phyloP scores from a whole-genome alignment of 2,888 invertebrate genomes.

The Gandaritis pyraliata region DNA sequence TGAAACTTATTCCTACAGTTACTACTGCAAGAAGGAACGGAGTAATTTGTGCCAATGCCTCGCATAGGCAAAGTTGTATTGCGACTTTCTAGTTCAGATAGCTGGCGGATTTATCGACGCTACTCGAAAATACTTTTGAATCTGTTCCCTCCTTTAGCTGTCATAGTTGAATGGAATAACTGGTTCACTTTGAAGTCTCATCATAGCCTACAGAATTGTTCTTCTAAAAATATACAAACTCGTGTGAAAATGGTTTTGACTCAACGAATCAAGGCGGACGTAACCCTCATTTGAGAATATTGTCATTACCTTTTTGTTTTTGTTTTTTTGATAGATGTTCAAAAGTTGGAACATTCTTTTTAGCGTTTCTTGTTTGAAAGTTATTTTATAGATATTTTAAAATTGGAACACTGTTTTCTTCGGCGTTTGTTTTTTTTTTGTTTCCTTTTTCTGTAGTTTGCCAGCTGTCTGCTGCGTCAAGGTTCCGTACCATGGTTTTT shows the following conservation, averaged over 20 bases:
- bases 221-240: too few relatives aligned
- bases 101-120: constrained; percentile 60
- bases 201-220: too few relatives aligned
- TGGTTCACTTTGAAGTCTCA: constrained; percentile 5
- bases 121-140: constrained; percentile 56
- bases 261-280: too few relatives aligned
- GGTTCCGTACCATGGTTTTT: constrained; percentile 47
- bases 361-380: too few relatives aligned
- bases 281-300: too few relatives aligned
- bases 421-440: background rate
- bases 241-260: too few relatives aligned
- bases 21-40: constrained; percentile 9
- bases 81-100: constrained; percentile 45
- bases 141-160: constrained; percentile 46
- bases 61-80: constrained; percentile 40
- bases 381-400: too few relatives aligned
- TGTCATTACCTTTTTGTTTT: too few relatives aligned
- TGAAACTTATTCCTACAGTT: constrained; percentile 9
- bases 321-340: too few relatives aligned
- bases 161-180: constrained; percentile 11
- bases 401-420: too few relatives aligned
- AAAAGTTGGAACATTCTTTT: too few relatives aligned
- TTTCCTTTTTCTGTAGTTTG: constrained; percentile 7
- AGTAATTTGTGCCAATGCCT: constrained; percentile 33
- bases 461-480: constrained; percentile 21